phyloP scores from a whole-genome alignment of 2,888 invertebrate genomes.

The Zygothrica quintamaculata region DNA sequence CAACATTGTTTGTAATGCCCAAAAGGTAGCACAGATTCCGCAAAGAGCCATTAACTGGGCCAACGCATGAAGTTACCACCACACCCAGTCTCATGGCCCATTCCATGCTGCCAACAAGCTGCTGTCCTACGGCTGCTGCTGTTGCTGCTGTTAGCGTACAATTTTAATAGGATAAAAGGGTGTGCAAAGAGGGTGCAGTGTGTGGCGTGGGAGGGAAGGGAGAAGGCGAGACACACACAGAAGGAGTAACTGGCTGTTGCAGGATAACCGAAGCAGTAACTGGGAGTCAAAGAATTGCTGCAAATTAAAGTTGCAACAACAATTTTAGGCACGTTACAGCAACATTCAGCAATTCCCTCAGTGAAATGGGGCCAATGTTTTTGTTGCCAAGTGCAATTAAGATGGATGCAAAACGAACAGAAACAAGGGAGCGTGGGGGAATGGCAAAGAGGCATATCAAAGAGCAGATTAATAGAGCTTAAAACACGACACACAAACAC shows the following conservation, averaged over 20 bases:
- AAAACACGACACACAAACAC: not conserved
- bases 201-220: too few relatives aligned
- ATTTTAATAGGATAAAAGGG: conserved; percentile 34
- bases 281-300: not conserved
- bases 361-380: conserved; percentile 18
- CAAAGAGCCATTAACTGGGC: conserved; percentile 46
- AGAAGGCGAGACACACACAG: too few relatives aligned
- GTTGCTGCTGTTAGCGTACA: not conserved
- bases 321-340: conserved; percentile 27
- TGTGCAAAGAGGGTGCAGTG: conserved; percentile 1
- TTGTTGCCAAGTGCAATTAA: conserved; percentile 20
- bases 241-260: too few relatives aligned
- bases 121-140: not conserved
- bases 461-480: conserved; percentile 1
- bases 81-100: too few relatives aligned
- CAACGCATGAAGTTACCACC: conserved; percentile 1
- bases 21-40: conserved; percentile 42
- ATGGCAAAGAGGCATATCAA: conserved; percentile 1
- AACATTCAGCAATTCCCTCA: conserved; percentile 9
- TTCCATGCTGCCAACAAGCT: conserved; percentile 3
- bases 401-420: not conserved
- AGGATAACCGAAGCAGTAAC: not conserved
- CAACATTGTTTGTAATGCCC: conserved; percentile 43
- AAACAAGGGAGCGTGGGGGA: too few relatives aligned
- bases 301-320: conserved; percentile 6